Evolutionary conservation across 2,888 invertebrate species (phyloP).

Genomic region (Stramonita haemastoma): DNA sequence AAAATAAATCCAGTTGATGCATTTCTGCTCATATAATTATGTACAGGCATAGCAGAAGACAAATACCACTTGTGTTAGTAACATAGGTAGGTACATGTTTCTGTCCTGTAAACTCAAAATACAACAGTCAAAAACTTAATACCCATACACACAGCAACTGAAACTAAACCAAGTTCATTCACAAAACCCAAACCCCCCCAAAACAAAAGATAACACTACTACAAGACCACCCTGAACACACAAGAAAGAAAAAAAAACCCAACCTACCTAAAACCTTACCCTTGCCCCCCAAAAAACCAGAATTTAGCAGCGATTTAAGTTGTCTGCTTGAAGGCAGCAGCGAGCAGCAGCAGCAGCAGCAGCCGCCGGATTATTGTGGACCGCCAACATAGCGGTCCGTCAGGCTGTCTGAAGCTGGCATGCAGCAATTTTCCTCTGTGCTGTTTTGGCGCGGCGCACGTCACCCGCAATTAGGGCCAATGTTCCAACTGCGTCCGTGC

Average conservation of each 20-base stretch:
- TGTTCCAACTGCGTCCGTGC: background rate
- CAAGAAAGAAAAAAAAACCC: background rate
- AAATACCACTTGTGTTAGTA: too few species aligned
- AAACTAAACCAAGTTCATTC: background rate
- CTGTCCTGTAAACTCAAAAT: too few species aligned
- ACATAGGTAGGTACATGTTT: too few species aligned
- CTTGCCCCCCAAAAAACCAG: background rate
- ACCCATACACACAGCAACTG: background rate
- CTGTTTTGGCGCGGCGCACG: slow-evolving; percentile 34
- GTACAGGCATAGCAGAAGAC: too few species aligned
- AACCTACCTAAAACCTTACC: slow-evolving; percentile 5
- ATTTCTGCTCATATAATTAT: too few species aligned
- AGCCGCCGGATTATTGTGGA: background rate
- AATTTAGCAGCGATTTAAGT: slow-evolving; percentile 26
- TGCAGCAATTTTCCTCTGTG: slow-evolving; percentile 37
- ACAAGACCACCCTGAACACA: background rate
- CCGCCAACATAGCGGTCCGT: slow-evolving; percentile 30
- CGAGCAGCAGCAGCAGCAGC: too few species aligned
- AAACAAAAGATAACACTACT: background rate
- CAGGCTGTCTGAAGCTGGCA: background rate
- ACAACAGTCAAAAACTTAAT: too few species aligned
- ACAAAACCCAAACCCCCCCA: background rate
- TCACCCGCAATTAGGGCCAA: slow-evolving; percentile 15
- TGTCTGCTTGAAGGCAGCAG: slow-evolving; percentile 19
- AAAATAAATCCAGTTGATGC: too few species aligned